Evolutionary conservation across 1,140 invertebrate species (phyloP).

Genomic region (Lethrus apterus): DNA sequence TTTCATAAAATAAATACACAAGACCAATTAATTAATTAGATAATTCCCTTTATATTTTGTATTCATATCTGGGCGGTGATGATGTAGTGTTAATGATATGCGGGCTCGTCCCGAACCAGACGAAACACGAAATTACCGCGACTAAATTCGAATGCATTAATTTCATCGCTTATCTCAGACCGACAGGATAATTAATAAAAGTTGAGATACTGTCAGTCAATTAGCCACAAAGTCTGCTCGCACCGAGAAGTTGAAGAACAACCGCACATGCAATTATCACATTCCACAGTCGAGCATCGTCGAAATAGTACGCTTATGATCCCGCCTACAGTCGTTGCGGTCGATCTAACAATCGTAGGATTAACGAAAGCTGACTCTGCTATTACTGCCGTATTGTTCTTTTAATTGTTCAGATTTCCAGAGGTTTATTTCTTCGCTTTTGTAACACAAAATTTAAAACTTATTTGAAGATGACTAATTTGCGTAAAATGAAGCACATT

Average conservation of each 20-base stretch:
- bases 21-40: too few species aligned
- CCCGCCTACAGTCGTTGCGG: conserved; percentile 18
- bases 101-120: neutral
- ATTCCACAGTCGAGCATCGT: conserved; percentile 18
- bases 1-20: too few species aligned
- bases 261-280: conserved; percentile 19
- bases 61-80: too few species aligned
- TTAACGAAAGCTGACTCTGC: conserved; percentile 21
- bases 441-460: too few species aligned
- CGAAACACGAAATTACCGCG: conserved; percentile 18
- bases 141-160: conserved; percentile 20
- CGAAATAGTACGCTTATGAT: conserved; percentile 19
- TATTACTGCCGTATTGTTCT: too few species aligned
- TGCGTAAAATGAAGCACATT: too few species aligned
- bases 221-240: conserved; percentile 17
- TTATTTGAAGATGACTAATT: too few species aligned
- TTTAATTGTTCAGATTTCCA: too few species aligned
- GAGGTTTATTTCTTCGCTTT: too few species aligned
- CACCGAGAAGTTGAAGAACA: conserved; percentile 11
- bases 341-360: conserved; percentile 19
- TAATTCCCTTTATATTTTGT: too few species aligned
- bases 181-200: conserved; percentile 24
- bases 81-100: conserved; percentile 9
- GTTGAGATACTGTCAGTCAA: conserved; percentile 22
- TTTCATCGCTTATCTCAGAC: conserved; percentile 21